phyloP scores from a whole-genome alignment of 2,888 invertebrate species.

The Platypus cylindrus region DNA sequence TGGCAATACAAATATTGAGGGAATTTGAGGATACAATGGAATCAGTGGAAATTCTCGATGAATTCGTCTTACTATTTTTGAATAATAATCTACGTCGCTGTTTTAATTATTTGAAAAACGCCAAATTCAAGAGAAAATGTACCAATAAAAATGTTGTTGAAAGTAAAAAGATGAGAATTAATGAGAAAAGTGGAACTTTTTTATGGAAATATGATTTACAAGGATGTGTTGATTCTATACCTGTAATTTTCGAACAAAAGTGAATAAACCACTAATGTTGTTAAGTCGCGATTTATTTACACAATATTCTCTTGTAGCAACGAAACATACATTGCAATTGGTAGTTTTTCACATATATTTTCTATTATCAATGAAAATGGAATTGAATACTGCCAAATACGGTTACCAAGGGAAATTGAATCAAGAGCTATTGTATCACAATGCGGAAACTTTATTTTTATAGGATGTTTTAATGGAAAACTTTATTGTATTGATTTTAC shows the following conservation, averaged over 20 bases:
- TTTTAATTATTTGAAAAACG: conserved; percentile 24
- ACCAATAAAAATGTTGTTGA: not conserved
- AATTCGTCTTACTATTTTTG: conserved; percentile 44
- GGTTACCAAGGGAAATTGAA: conserved; percentile 59
- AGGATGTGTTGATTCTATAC: conserved; percentile 77
- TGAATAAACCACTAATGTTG: conserved; percentile 28
- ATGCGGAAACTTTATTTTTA: conserved; percentile 41
- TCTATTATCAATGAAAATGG: conserved; percentile 47
- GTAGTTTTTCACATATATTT: conserved; percentile 64
- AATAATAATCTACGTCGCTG: conserved; percentile 34
- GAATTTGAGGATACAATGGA: conserved; percentile 39
- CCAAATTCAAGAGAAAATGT: conserved; percentile 25
- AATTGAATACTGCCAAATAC: conserved; percentile 35
- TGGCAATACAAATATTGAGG: conserved; percentile 50
- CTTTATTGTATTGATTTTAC: conserved; percentile 51
- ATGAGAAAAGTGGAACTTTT: too few relatives aligned
- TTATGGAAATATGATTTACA: conserved; percentile 52
- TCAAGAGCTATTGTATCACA: conserved; percentile 36
- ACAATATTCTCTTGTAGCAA: conserved; percentile 15
- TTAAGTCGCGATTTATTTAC: conserved; percentile 4
- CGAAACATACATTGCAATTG: conserved; percentile 40
- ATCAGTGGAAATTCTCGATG: conserved; percentile 34
- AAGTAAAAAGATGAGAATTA: not conserved
- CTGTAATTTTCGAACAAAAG: conserved; percentile 41
- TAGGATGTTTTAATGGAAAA: conserved; percentile 67